Percentiles rank a stretch among this genome's conserved stretches.
phyloP scores from a whole-genome alignment of 2,113 vertebrate species.

The Petroica traversi region DNA sequence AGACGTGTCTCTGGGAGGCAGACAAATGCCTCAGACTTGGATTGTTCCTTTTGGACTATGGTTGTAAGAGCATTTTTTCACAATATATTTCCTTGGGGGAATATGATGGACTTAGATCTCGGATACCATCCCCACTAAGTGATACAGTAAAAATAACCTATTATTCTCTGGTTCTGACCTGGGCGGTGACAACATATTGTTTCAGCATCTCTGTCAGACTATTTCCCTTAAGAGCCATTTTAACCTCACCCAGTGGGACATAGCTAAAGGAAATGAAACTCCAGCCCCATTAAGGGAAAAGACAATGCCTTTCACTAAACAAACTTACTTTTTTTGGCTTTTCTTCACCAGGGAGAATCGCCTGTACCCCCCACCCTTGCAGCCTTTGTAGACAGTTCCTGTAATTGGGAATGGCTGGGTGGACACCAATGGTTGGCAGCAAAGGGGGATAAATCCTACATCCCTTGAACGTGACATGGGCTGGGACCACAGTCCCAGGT shows the following conservation, averaged over 20 bases:
- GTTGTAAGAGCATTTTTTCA: slow-evolving; percentile 37
- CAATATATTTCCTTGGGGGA: slow-evolving; percentile 53
- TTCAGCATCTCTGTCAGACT: slow-evolving; percentile 66
- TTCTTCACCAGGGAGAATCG: slow-evolving; percentile 43
- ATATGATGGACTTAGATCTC: slow-evolving; percentile 57
- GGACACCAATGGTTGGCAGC: slow-evolving; percentile 55
- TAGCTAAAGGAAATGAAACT: slow-evolving; percentile 71
- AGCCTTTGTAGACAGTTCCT: slow-evolving; percentile 66
- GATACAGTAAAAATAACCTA: slow-evolving; percentile 71
- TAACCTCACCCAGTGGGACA: slow-evolving; percentile 67
- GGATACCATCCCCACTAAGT: slow-evolving; percentile 56
- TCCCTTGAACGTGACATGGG: slow-evolving; percentile 54
- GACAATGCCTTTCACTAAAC: slow-evolving; percentile 71
- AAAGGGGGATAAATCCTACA: slow-evolving; percentile 35
- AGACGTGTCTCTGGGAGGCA: background rate
- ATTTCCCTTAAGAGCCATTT: slow-evolving; percentile 69
- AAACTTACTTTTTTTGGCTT: slow-evolving; percentile 68
- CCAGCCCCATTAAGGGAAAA: slow-evolving; percentile 60
- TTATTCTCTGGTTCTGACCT: slow-evolving; percentile 66
- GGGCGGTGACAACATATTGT: slow-evolving; percentile 67
- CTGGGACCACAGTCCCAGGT: slow-evolving; percentile 49
- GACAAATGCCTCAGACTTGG: background rate
- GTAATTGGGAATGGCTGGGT: slow-evolving; percentile 62
- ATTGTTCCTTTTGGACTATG: background rate
- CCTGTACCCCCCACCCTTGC: slow-evolving; percentile 42